Evolutionary conservation across 92 coral and sea anemone species (phyloP).

Genomic region (Heliopora coerulea): DNA sequence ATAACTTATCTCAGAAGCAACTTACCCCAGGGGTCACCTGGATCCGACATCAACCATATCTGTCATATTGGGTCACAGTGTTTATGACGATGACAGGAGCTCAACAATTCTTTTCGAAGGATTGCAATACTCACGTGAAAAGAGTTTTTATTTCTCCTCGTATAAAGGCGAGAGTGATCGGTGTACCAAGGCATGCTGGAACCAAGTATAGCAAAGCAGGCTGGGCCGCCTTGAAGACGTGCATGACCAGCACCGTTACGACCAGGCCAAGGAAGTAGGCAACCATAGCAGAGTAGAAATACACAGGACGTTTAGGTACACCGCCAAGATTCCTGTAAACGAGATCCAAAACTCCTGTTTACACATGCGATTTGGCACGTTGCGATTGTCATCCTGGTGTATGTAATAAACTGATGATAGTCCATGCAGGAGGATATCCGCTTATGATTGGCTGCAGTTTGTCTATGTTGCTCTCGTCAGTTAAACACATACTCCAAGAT

Average conservation of each 20-base stretch:
- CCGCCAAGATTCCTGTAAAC: slow-evolving; percentile 71
- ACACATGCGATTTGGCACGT: no score
- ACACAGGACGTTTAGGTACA: slow-evolving; percentile 57
- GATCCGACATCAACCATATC: background rate
- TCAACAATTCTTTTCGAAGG: background rate
- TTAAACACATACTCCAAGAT: no score
- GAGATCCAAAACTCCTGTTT: no score
- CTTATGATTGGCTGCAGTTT: no score
- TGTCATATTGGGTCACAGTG: background rate
- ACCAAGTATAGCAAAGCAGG: slow-evolving; percentile 97
- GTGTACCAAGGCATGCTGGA: slow-evolving; percentile 97
- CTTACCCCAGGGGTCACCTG: no score
- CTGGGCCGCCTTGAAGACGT: slow-evolving; percentile 96
- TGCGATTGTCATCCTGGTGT: no score
- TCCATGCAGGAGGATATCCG: no score
- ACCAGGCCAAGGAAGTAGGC: slow-evolving; percentile 95
- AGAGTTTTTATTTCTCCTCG: slow-evolving; percentile 86
- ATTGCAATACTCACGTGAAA: slow-evolving; percentile 67
- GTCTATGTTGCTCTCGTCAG: no score
- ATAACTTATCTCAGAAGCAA: no score
- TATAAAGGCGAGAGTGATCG: slow-evolving; percentile 70
- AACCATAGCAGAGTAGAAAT: slow-evolving; percentile 88
- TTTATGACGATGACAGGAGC: background rate
- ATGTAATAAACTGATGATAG: no score
- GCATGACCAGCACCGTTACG: slow-evolving; percentile 93